Base-by-base conservation (phyloP, 2,797 vertebrate species). In the Muscicapa comitata region DNA sequence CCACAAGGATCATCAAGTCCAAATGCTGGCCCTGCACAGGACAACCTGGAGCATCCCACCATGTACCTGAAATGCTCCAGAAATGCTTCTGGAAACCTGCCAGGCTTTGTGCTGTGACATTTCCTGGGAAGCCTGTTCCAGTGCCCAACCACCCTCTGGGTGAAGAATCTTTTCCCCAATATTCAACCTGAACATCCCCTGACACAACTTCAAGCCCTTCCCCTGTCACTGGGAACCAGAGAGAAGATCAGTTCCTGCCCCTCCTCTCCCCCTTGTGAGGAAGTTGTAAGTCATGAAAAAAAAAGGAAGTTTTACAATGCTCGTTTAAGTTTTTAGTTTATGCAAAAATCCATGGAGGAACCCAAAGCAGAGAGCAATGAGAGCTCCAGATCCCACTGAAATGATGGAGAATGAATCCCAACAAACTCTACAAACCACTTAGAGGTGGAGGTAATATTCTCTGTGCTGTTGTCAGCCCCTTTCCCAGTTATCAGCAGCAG, bases 401-500 rank as follows among this genome's bases (percentile, higher is more conserved):
- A 45, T 11, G 13, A 29, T 0, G 2, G 40, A 53, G 17, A 70
- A 38, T 4, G 28, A 85, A 70, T 68, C 68, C 54, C 59, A 48
- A 13, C 45, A 37, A 83, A 54, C 17, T 13, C 65, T 51, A 25
- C 7, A 58, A 17, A 71, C 17, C 24, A 47, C 63, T 86, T 7
- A 17, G 86, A 92, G 17, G 31, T 55, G 51, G 37, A 66, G 74
- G 86, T 6, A 61, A 87, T 80, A 92, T 77, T 58, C 59, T 54
- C 61, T 89, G 3, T 83, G 65, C 14, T 84, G 58, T 25, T 95
- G 68, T 66, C 91, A 94, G 59, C 25, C 75, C 85, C 65, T 78
- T 50, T 5, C 10, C 66, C 79, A 78, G 84, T 93, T 97, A 97
- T 95, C 95, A 96, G 88, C 80, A 71, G 54, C 84, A 91, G 79